Base-by-base conservation (phyloP, 2,113 vertebrate species). In the Sander vitreus region DNA sequence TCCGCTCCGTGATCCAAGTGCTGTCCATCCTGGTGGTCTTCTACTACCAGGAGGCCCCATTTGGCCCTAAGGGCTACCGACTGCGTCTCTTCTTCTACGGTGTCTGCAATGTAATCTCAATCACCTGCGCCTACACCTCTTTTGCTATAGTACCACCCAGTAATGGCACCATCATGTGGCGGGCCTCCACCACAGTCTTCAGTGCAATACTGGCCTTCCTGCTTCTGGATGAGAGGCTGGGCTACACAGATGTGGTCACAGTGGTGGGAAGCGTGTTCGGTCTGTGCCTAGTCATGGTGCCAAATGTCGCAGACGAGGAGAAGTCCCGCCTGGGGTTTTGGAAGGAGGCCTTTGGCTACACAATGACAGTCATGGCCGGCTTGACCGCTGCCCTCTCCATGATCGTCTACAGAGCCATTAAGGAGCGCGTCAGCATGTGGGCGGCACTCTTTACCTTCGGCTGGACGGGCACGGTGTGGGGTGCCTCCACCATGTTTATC, bases 331-430 rank as follows among this genome's bases (percentile, higher is more conserved):
- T 99, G 90, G 95, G 95, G 76, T 96, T 97, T 86, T 99, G 98
- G 98, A 99, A 99, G 89, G 97, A 99, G 94, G 97, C 97, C 48
- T 99, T 99, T 89, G 98, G 98, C 63, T 99, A 99, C 14, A 99
- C 97, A 36, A 99, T 99, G 98, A 99, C 97, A 0, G 96, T 98
- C 69, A 97, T 97, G 97, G 98, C 98, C 2, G 98, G 98, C 33
- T 90, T 99, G 89, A 99, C 97, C 18, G 98, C 97, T 0, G 98
- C 98, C 70, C 96, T 99, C 68, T 98, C 98, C 84, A 99, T 99
- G 98, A 99, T 99, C 78, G 95, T 99, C 59, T 99, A 99, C 80
- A 96, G 98, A 74, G 98, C 97, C 88, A 98, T 99, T 85, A 98
- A 97, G 89, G 98, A 99, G 83, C 97, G 95, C 1, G 95, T 99